These are phyloP conservation scores for Trematomus loennbergii DNA, from an alignment of 2,113 vertebrate species.

Conservation along the genomic window DNA sequence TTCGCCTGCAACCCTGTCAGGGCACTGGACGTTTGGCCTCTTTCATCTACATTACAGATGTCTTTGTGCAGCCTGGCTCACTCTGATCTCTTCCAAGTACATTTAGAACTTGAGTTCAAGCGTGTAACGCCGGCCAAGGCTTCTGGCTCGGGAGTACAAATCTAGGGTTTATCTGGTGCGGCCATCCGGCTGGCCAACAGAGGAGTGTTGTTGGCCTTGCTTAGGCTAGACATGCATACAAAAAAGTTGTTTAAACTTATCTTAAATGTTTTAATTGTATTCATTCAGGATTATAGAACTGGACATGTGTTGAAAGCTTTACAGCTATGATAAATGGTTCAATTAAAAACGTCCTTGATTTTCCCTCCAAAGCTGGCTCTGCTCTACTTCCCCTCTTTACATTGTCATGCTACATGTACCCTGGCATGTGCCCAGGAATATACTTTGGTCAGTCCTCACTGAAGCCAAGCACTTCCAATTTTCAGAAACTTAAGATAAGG, in stretches of 20 bases:
- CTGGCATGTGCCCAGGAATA: not conserved
- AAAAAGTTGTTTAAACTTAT: not conserved
- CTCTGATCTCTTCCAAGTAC: slow-evolving; percentile 49
- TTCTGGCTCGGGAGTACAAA: slow-evolving; percentile 55
- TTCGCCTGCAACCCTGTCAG: slow-evolving; percentile 41
- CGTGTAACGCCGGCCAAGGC: slow-evolving; percentile 48
- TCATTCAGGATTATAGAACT: slow-evolving; percentile 1
- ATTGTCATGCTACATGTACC: slow-evolving; percentile 27
- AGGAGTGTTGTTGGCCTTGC: not conserved
- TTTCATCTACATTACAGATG: slow-evolving; percentile 66
- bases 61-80: slow-evolving; percentile 48
- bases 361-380: not conserved
- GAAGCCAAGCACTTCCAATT: slow-evolving; percentile 8
- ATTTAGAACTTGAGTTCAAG: slow-evolving; percentile 64
- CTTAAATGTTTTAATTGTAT: slow-evolving; percentile 37
- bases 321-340: slow-evolving; percentile 35
- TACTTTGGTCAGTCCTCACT: not conserved
- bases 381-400: slow-evolving; percentile 24
- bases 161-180: slow-evolving; percentile 60
- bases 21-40: slow-evolving; percentile 46
- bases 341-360: slow-evolving; percentile 36
- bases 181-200: slow-evolving; percentile 41
- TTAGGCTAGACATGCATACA: not conserved
- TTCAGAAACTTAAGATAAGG: slow-evolving; percentile 25
- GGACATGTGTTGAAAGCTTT: not conserved